Percentiles rank a stretch among this genome's conserved stretches.
Evolutionary conservation across 2,888 invertebrate genomes (phyloP).

Genomic region (Dichetophora obliterata): DNA sequence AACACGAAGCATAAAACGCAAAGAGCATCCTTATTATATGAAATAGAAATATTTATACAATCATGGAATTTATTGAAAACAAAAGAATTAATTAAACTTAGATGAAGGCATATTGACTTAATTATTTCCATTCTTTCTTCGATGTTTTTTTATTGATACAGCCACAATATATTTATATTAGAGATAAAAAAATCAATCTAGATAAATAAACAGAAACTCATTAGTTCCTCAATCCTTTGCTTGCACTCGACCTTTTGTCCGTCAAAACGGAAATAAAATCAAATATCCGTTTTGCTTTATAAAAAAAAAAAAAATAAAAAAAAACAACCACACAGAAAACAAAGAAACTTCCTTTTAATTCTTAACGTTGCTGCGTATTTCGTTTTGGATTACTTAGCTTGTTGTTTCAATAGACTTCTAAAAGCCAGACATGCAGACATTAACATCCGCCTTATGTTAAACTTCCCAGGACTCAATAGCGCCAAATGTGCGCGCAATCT

Average conservation of each 20-base stretch:
- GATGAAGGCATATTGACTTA: background rate
- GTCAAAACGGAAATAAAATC: conserved; percentile 33
- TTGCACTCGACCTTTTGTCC: background rate
- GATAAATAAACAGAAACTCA: conserved; percentile 38
- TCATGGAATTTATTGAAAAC: background rate
- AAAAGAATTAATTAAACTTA: background rate
- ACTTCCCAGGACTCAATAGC: conserved; percentile 32
- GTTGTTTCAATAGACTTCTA: conserved; percentile 24
- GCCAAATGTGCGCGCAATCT: background rate
- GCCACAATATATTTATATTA: background rate
- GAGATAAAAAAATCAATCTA: background rate
- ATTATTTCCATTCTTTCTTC: background rate
- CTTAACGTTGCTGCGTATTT: background rate
- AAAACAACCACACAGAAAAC: background rate
- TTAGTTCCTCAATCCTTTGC: conserved; percentile 26
- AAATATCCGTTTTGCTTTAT: conserved; percentile 28
- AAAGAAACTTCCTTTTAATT: background rate
- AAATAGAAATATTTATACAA: background rate
- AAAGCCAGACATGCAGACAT: conserved; percentile 35
- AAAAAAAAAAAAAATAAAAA: background rate
- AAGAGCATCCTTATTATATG: background rate
- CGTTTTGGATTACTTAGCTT: background rate
- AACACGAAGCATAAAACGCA: no score
- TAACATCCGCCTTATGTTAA: conserved; percentile 39
- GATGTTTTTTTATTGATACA: background rate